phyloP scores from a whole-genome alignment of 2,797 vertebrate species.

The Acropternis orthonyx region DNA sequence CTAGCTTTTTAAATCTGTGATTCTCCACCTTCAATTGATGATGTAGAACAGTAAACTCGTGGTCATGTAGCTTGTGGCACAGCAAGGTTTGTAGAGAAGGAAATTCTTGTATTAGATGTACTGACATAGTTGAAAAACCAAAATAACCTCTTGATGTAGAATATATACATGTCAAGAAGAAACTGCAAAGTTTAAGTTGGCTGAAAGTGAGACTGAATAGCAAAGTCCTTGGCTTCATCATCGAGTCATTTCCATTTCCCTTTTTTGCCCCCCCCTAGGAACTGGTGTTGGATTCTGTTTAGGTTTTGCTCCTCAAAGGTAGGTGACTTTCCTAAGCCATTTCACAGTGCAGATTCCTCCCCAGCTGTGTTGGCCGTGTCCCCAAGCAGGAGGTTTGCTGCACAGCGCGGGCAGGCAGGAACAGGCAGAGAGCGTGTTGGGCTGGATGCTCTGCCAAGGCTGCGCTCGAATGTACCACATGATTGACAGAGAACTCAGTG shows the following conservation, averaged over 20 bases:
- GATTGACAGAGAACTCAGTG: not conserved
- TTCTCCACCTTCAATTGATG: not conserved
- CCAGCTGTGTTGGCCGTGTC: not conserved
- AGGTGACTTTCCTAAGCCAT: not conserved
- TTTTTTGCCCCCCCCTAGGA: not conserved
- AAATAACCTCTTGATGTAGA: not conserved
- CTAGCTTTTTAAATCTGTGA: not conserved
- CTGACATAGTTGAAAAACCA: not conserved
- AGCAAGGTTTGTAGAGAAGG: not conserved
- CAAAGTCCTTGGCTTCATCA: not conserved
- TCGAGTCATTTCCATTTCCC: not conserved
- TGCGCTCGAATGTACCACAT: not conserved
- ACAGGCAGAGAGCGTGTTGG: not conserved
- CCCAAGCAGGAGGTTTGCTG: not conserved
- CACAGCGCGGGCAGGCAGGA: not conserved
- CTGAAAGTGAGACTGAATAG: not conserved
- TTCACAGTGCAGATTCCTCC: not conserved
- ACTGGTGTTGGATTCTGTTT: not conserved
- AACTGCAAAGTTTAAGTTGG: not conserved
- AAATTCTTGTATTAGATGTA: fast-evolving
- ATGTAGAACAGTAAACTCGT: fast-evolving
- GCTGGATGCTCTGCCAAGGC: not conserved
- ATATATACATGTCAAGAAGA: not conserved
- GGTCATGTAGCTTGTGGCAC: not conserved
- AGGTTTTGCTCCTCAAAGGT: not conserved